Percentiles rank a stretch among this genome's conserved stretches.
phyloP scores from a whole-genome alignment of 2,797 vertebrate species.

The Danio kyathit region DNA sequence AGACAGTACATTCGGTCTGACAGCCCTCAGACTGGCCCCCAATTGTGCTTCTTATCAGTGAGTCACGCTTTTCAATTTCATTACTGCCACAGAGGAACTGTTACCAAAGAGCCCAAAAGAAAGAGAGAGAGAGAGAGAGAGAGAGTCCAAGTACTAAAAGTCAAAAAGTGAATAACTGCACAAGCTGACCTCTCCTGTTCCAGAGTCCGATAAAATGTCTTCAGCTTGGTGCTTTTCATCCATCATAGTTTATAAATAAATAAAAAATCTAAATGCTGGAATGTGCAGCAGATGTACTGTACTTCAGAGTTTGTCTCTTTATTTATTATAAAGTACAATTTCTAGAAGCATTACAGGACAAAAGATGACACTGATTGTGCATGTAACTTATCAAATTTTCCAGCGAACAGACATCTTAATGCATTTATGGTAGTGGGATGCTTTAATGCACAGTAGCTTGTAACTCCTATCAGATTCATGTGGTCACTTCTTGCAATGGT shows the following conservation, averaged over 20 bases:
- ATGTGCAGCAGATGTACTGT: constrained; percentile 12
- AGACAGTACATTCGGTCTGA: constrained; percentile 56
- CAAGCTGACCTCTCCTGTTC: constrained; percentile 63
- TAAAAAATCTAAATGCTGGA: constrained; percentile 7
- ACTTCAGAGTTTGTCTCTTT: constrained; percentile 1
- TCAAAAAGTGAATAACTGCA: constrained; percentile 58
- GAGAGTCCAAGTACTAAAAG: constrained; percentile 27
- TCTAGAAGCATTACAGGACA: constrained; percentile 48
- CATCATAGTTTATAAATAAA: constrained; percentile 67
- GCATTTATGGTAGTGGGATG: neutral
- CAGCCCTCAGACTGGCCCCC: constrained; percentile 55
- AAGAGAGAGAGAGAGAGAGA: constrained; percentile 29
- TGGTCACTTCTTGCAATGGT: constrained; percentile 51
- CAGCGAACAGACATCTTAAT: constrained; percentile 30
- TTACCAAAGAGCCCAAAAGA: constrained; percentile 27
- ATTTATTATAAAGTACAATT: constrained; percentile 62
- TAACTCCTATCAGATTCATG: constrained; percentile 68
- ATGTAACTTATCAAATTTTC: constrained; percentile 24
- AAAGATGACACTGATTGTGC: constrained; percentile 39
- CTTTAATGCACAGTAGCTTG: constrained; percentile 64
- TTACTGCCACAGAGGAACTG: constrained; percentile 20
- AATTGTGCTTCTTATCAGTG: constrained; percentile 64
- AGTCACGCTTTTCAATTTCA: constrained; percentile 53
- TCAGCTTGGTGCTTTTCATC: constrained; percentile 71
- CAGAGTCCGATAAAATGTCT: constrained; percentile 70